A percentile compares a stretch with the other conserved stretches of the same genome.
Conservation (phyloP, 2,888 invertebrate genomes). For the Nezara viridula region DNA sequence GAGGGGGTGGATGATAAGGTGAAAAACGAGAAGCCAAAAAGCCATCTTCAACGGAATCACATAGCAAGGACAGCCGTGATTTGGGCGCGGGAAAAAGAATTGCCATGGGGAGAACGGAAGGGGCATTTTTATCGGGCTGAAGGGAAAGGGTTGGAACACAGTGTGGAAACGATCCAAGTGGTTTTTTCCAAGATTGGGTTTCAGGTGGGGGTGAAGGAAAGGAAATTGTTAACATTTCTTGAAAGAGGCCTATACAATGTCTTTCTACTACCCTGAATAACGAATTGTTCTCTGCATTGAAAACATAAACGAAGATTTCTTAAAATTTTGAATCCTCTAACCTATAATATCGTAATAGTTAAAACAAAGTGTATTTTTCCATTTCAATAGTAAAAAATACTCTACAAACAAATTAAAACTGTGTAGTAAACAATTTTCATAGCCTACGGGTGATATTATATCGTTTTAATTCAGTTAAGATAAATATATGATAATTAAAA, state of each 20-base stretch:
- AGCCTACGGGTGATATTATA: too few relatives aligned
- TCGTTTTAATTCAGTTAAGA: too few relatives aligned
- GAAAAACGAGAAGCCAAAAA: constrained; percentile 26
- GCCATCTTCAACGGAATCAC: not conserved
- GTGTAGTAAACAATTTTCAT: too few relatives aligned
- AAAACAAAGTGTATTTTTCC: too few relatives aligned
- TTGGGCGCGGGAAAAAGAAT: not conserved
- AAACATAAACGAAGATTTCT: too few relatives aligned
- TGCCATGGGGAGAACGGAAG: not conserved
- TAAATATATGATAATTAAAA: too few relatives aligned
- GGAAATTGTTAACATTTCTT: not conserved
- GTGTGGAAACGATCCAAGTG: not conserved
- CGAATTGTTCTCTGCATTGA: too few relatives aligned
- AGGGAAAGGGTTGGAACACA: not conserved
- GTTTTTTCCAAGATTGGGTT: constrained; percentile 1
- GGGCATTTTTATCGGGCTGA: not conserved
- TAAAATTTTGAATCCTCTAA: too few relatives aligned
- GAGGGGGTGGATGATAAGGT: not conserved
- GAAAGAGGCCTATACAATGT: not conserved
- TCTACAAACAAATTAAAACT: too few relatives aligned
- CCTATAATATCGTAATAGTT: too few relatives aligned
- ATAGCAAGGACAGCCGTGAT: not conserved
- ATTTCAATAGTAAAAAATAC: too few relatives aligned
- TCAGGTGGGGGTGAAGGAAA: not conserved
- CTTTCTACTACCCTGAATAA: too few relatives aligned